Base-by-base conservation (phyloP, 1,140 invertebrate genomes). In the Drosophila eugracilis region DNA sequence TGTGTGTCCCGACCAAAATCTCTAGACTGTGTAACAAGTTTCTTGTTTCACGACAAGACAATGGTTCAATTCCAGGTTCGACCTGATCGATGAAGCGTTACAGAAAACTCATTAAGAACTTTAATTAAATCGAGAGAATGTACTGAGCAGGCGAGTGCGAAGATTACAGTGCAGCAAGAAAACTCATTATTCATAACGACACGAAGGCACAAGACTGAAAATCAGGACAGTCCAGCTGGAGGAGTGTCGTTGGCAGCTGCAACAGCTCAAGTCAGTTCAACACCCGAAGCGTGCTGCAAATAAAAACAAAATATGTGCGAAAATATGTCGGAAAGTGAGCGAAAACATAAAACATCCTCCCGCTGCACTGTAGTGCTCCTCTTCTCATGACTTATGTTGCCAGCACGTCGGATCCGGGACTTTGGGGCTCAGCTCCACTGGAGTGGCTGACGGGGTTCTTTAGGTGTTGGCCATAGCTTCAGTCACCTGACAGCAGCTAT, bases 81-180 rank as follows among this genome's bases (percentile, higher is more conserved):
- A 36, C 47, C 69, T 75, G 83, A 88, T 86, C 80, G 83, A 86
- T 86, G 70, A 59, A 59, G 74, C 83, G 74, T 50, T 86, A 58
- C 76, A 41, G 65, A 75, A 81, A 86, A 83, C 83, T 86, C 83
- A 86, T 86, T 86, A 86, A 78, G 70, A 88, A 86, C 53, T 86
- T 86, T 88, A 86, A 86, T 88, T 86, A 86, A 86, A 86, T 86
- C 59, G 74, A 78, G 65, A 60, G 34, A 12, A 50, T 48, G 48
- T 67, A 39, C 28, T 42, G 57, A 57, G 57, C 28, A 26, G n/a
- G 48, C 24, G 10, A 54, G 65, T 41, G 42, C 15, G 19, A 62
- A 28, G 14, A 26, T 52, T 28, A 37, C 22, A 50, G 24, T 44
- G 58, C 34, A 49, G 54, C 44, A 42, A 28, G 30, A 47, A 54